Evolutionary conservation across 2,113 vertebrate genomes (phyloP).

Genomic region (Hippocampus guttulatus): DNA sequence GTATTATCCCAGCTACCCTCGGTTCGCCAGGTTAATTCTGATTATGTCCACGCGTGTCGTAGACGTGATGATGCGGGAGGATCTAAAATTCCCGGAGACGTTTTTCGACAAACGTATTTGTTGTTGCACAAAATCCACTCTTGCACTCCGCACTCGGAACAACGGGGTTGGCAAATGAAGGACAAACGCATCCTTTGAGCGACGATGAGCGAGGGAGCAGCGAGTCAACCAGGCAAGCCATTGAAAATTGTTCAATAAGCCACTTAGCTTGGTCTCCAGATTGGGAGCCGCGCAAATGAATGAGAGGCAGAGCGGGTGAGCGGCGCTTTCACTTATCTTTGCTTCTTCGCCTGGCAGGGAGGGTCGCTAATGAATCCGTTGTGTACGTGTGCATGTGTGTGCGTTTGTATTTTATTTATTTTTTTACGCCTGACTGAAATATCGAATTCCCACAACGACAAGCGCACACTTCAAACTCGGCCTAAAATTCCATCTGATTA

Average conservation of each 20-base stretch:
- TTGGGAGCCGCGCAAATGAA: conserved; percentile 25
- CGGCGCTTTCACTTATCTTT: conserved; percentile 30
- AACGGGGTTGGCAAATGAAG: not conserved
- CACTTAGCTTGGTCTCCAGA: conserved; percentile 25
- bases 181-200: not conserved
- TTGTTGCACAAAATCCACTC: not conserved
- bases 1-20: conserved; percentile 57
- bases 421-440: conserved; percentile 8
- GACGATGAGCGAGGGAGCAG: conserved; percentile 1
- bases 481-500: conserved; percentile 54
- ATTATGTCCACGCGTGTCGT: conserved; percentile 18
- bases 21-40: conserved; percentile 64
- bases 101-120: too few species aligned
- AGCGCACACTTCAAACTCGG: conserved; percentile 24
- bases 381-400: conserved; percentile 2
- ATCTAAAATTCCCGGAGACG: too few species aligned
- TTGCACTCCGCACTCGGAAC: not conserved
- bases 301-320: conserved; percentile 11
- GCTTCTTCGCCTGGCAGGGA: conserved; percentile 24
- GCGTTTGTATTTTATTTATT: not conserved
- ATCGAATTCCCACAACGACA: conserved; percentile 11
- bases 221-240: conserved; percentile 12
- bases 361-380: conserved; percentile 33
- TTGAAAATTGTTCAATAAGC: conserved; percentile 29
- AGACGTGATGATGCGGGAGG: not conserved